Evolutionary conservation across 2,888 invertebrate species (phyloP).

Genomic region (Apantesis nais): DNA sequence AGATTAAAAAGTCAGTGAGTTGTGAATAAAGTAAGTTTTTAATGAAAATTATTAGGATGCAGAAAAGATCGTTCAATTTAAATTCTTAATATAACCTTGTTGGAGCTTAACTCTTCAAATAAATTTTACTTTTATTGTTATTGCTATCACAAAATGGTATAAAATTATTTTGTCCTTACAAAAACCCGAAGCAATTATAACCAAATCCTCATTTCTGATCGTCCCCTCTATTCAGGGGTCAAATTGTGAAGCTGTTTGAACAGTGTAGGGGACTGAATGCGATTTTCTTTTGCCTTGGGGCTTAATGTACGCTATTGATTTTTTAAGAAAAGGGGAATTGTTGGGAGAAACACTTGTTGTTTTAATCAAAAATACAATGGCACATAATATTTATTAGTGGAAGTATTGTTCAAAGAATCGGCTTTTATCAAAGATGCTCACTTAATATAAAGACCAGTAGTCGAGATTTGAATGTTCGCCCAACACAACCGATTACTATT

Average conservation of each 20-base stretch:
- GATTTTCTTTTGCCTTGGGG: constrained; percentile 44
- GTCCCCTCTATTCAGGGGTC: constrained; percentile 32
- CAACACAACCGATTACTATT: too few relatives aligned
- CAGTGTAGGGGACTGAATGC: constrained; percentile 38
- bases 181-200: constrained; percentile 17
- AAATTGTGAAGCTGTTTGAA: constrained; percentile 39
- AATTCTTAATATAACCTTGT: not conserved
- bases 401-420: not conserved
- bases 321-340: constrained; percentile 25
- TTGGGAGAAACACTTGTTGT: constrained; percentile 20
- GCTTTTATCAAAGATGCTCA: not conserved
- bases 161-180: constrained; percentile 4
- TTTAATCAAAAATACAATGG: constrained; percentile 22
- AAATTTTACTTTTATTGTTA: not conserved
- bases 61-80: not conserved
- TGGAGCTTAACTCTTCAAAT: not conserved
- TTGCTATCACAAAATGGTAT: constrained; percentile 4
- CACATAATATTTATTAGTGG: not conserved
- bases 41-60: not conserved
- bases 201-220: constrained; percentile 14
- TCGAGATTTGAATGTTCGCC: too few relatives aligned
- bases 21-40: not conserved
- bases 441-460: not conserved
- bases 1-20: not conserved
- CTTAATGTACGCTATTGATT: constrained; percentile 44